Percentiles rank a stretch among this genome's conserved stretches.
Evolutionary conservation across 1,140 invertebrate genomes (phyloP).

Genomic region (Saccostrea echinata): DNA sequence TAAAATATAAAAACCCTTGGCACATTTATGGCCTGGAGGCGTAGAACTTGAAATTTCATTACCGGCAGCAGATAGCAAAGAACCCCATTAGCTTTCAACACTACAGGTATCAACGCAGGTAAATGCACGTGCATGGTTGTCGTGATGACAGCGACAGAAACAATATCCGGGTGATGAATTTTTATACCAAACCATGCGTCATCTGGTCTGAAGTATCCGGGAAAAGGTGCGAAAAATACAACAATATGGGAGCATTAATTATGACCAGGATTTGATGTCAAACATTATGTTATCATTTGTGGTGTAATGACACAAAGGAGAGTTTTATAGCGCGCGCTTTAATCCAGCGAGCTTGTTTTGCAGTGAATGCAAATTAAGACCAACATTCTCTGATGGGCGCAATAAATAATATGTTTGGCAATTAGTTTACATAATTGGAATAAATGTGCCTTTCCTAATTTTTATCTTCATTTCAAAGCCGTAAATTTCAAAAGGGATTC

Average conservation of each 20-base stretch:
- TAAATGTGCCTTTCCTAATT: slow-evolving; percentile 1
- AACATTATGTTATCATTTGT: not conserved
- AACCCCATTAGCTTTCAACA: not conserved
- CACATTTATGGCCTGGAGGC: too few species aligned
- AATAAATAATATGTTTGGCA: slow-evolving; percentile 29
- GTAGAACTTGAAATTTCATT: not conserved
- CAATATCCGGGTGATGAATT: not conserved
- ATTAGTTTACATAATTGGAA: slow-evolving; percentile 32
- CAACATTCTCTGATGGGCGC: not conserved
- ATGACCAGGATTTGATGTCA: not conserved
- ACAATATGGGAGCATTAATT: not conserved
- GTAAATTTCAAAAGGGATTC: slow-evolving; percentile 15
- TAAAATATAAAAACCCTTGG: too few species aligned
- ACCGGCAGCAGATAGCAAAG: not conserved
- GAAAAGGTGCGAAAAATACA: not conserved
- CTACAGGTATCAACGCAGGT: not conserved
- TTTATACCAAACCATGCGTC: not conserved
- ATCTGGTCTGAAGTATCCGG: not conserved
- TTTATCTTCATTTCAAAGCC: not conserved
- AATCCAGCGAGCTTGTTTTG: not conserved
- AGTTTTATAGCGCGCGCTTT: not conserved
- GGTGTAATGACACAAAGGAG: not conserved
- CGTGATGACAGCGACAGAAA: not conserved
- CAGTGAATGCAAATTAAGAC: slow-evolving; percentile 30
- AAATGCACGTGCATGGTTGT: not conserved